Evolutionary conservation across 2,113 vertebrate species (phyloP).

Genomic region (Vulpes lagopus): DNA sequence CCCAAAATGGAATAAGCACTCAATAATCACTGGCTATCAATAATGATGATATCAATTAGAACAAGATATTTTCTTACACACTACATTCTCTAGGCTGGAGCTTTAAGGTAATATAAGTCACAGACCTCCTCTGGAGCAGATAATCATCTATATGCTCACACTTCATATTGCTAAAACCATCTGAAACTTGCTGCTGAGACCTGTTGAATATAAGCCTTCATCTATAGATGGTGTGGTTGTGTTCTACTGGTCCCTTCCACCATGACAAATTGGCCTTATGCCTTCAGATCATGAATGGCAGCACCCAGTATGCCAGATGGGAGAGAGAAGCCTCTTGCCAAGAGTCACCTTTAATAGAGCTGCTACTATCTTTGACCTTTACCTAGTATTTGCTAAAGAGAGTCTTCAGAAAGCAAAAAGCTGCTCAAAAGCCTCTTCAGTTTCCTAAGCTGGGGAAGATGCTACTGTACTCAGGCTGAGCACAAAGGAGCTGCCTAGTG

Average conservation of each 20-base stretch:
- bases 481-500: neutral
- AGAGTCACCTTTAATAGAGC: neutral
- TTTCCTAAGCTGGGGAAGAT: constrained; percentile 36
- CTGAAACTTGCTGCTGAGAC: neutral
- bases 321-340: neutral
- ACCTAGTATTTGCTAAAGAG: constrained; percentile 1
- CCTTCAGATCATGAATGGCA: constrained; percentile 24
- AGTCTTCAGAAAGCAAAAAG: neutral
- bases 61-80: neutral
- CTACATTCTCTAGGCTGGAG: neutral
- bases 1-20: neutral
- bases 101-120: neutral
- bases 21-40: neutral
- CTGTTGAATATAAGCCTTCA: neutral
- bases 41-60: neutral
- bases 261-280: neutral
- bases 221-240: neutral
- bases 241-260: neutral
- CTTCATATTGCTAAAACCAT: neutral
- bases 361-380: constrained; percentile 27
- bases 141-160: neutral
- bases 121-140: neutral
- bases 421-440: neutral
- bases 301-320: neutral
- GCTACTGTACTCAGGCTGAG: neutral